Evolutionary conservation across 2,888 invertebrate genomes (phyloP), one percentile per base, ranked within the genome.

Genomic region (Rhyacophila evoluta): DNA sequence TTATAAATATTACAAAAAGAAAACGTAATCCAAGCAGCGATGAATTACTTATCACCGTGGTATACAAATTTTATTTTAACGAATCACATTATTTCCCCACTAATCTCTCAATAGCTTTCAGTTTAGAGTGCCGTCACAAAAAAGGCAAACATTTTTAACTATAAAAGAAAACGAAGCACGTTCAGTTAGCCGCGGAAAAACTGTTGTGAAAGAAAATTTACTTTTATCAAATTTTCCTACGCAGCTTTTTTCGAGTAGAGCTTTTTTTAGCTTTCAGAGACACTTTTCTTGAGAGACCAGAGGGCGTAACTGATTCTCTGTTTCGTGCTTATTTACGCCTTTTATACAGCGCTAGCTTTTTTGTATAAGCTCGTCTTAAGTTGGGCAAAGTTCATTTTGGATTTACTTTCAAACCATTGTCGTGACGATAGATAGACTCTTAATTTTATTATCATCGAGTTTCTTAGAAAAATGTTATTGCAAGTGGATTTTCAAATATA

Each of bases 281-380:
- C 55, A 55, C 55, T 55, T 55, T 55, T 55, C 55, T 55, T 55
- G 55, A 55, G 55, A 55, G 55, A 55, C 55, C 55, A 55, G 55
- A 55, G 55, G 55, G 55, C 55, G 55, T 55, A 55, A 55, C 55
- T 55, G 55, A 55, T 55, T 55, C 55, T 8, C 55, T 55, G 55
- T 55, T 55, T 55, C 55, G 55, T 55, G 55, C 55, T 55, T 55
- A 55, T 55, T 55, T 55, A 55, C 55, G 55, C 55, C 55, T 55
- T 55, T 55, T 55, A 55, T 55, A 19, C 55, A 19, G 55, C 55
- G 55, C 55, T 12, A 55, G 55, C 25, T 41, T 55, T 39, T 55
- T 55, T 55, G 55, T 55, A 19, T 25, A 55, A 55, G 55, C 55
- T 19, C 10, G 55, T 19, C 19, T 19, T 55, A 55, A 55, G 55